phyloP scores from a whole-genome alignment of 2,888 invertebrate species.

The Agonopterix heracliana region DNA sequence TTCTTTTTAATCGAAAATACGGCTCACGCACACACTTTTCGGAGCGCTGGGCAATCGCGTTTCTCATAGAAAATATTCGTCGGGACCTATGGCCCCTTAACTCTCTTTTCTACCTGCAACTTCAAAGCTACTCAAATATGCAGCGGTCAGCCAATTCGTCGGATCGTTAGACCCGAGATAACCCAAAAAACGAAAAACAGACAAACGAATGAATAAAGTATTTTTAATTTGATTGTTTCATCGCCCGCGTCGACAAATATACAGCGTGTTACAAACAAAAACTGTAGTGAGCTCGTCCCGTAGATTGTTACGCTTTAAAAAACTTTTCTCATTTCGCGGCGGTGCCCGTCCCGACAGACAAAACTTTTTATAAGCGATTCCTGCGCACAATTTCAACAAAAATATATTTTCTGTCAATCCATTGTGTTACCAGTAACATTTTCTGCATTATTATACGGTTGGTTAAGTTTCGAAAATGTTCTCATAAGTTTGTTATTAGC shows the following conservation, averaged over 20 bases:
- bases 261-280: slow-evolving; percentile 3
- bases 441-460: slow-evolving; percentile 15
- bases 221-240: slow-evolving; percentile 1
- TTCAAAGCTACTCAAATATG: too few species aligned
- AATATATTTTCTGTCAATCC: slow-evolving; percentile 28
- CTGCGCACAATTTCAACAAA: slow-evolving; percentile 16
- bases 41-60: too few species aligned
- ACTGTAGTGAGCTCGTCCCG: background rate
- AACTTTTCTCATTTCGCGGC: slow-evolving; percentile 61
- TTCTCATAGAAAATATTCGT: too few species aligned
- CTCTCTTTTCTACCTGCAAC: too few species aligned
- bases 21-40: too few species aligned
- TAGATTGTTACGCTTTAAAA: slow-evolving; percentile 47
- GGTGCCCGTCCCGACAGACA: slow-evolving; percentile 15
- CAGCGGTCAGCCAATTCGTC: too few species aligned
- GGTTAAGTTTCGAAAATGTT: slow-evolving; percentile 15
- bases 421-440: slow-evolving; percentile 21
- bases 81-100: too few species aligned
- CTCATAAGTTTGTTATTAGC: slow-evolving; percentile 8
- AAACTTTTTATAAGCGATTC: slow-evolving; percentile 17
- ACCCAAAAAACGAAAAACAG: too few species aligned
- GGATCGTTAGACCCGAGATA: too few species aligned
- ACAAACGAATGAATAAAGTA: background rate
- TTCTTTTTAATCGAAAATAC: too few species aligned
- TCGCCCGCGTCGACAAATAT: background rate